These are phyloP conservation scores for Temnothorax ravouxi DNA, from an alignment of 2,888 invertebrate genomes.

Conservation along the genomic window DNA sequence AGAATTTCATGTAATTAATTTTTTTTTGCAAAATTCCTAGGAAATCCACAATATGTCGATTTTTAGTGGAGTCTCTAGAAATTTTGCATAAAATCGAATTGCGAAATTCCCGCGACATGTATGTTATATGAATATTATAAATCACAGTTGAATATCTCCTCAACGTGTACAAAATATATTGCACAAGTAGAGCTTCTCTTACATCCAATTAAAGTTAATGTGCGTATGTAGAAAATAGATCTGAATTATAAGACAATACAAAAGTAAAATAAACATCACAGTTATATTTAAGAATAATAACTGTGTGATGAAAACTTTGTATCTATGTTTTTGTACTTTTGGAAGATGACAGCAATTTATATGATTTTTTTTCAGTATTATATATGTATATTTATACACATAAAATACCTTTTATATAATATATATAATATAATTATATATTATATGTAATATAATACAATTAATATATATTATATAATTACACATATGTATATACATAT, in stretches of 20 bases:
- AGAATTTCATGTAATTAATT: no score
- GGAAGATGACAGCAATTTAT: not conserved
- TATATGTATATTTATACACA: slow-evolving; percentile 3
- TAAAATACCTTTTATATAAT: slow-evolving; percentile 10
- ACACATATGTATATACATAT: not conserved
- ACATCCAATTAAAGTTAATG: not conserved
- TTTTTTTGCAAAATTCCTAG: no score
- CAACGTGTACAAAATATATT: slow-evolving; percentile 28
- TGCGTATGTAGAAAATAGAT: not conserved
- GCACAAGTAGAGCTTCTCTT: not conserved
- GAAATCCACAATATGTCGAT: no score
- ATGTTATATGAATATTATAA: not conserved
- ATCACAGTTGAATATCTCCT: slow-evolving; percentile 20
- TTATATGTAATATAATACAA: not conserved
- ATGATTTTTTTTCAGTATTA: not conserved
- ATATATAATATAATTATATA: not conserved
- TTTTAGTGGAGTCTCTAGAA: no score
- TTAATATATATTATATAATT: slow-evolving; percentile 2
- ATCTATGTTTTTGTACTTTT: slow-evolving; percentile 39
- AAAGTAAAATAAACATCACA: slow-evolving; percentile 14
- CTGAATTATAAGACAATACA: slow-evolving; percentile 3
- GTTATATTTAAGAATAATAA: slow-evolving; percentile 8
- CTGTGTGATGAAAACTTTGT: slow-evolving; percentile 11
- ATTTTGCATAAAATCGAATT: no score
- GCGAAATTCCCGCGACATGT: no score